phyloP scores from a whole-genome alignment of 2,888 invertebrate genomes.

The Agrotis ipsilon region DNA sequence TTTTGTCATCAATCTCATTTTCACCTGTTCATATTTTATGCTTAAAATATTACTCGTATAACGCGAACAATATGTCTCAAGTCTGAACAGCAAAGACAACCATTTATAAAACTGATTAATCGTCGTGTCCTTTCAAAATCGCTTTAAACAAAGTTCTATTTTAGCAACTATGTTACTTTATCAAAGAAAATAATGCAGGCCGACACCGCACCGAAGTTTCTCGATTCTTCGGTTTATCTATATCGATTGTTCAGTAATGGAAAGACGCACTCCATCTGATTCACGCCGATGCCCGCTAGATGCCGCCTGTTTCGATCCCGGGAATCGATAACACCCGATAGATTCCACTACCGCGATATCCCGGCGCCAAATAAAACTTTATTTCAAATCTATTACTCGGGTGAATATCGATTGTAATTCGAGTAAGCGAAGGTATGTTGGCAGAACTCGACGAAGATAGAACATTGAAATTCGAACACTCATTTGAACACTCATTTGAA shows the following conservation, averaged over 20 bases:
- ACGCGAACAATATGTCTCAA: slow-evolving; percentile 42
- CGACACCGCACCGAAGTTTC: slow-evolving; percentile 58
- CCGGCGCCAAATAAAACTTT: slow-evolving; percentile 64
- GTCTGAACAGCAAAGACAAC: slow-evolving; percentile 27
- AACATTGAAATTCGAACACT: slow-evolving; percentile 3
- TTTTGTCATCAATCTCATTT: background rate
- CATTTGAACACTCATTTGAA: no score
- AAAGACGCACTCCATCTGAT: slow-evolving; percentile 67
- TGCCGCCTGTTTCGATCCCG: slow-evolving; percentile 67
- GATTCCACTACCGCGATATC: slow-evolving; percentile 60
- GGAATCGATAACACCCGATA: slow-evolving; percentile 64
- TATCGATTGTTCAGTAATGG: slow-evolving; percentile 68
- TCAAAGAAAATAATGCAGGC: slow-evolving; percentile 57
- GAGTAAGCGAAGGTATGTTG: slow-evolving; percentile 25
- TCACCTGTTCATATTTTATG: slow-evolving; percentile 7
- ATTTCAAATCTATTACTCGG: slow-evolving; percentile 60
- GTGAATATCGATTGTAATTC: slow-evolving; percentile 56
- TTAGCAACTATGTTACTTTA: slow-evolving; percentile 58
- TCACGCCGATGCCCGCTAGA: slow-evolving; percentile 64
- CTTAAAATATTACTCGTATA: slow-evolving; percentile 4
- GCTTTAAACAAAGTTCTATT: slow-evolving; percentile 43
- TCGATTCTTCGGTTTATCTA: slow-evolving; percentile 59
- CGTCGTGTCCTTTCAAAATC: slow-evolving; percentile 46
- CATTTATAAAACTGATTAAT: slow-evolving; percentile 60
- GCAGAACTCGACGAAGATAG: background rate